Evolutionary conservation across 2,113 vertebrate species (phyloP), one percentile per base, ranked within the genome.

Genomic region (Pterophyllum scalare): DNA sequence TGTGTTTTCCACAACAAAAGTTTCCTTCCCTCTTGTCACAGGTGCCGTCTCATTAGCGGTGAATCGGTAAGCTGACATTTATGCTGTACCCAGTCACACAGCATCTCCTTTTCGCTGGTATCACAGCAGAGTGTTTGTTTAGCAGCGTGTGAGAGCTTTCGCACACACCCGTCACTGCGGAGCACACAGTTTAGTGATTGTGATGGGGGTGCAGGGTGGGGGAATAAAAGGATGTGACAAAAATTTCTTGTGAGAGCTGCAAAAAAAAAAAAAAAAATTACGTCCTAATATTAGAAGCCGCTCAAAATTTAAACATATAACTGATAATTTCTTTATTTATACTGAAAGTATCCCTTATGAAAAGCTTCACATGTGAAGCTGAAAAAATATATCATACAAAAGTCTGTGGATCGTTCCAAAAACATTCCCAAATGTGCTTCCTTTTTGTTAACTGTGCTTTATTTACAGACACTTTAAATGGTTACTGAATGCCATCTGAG

Each of bases 11-110:
- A 86, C 90, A 92, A 92, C 93, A 95, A 94, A 91, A 92, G 93
- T 94, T 94, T 91, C 87, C 92, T 88, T 84, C 87, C 84, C 75
- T 88, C 88, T 85, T 90, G 86, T 92, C 90, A 85, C 83, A 92
- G 91, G 87, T 91, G 88, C 90, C 84, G 59, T 91, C 94, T 95
- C 93, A 94, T 95, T 95, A 95, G 93, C 61, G 83, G 88, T 79
- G 87, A 94, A 92, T 95, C 92, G 92, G 62, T 54, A 49, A 85
- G 86, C 82, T 90, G 92, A 92, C 93, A 91, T 94, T 92, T 91
- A 88, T 75, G 90, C 86, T 90, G 91, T 88, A 88, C 87, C 67
- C 72, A 88, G 90, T 82, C 84, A 82, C 62, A 56, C 87, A 10
- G 85, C 75, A 64, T 89, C 89, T 89, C 84, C 78, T 78, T 80